Evolutionary conservation across 2,888 invertebrate genomes (phyloP), one percentile per base, ranked within the genome.

Genomic region (Nesidiocoris tenuis): DNA sequence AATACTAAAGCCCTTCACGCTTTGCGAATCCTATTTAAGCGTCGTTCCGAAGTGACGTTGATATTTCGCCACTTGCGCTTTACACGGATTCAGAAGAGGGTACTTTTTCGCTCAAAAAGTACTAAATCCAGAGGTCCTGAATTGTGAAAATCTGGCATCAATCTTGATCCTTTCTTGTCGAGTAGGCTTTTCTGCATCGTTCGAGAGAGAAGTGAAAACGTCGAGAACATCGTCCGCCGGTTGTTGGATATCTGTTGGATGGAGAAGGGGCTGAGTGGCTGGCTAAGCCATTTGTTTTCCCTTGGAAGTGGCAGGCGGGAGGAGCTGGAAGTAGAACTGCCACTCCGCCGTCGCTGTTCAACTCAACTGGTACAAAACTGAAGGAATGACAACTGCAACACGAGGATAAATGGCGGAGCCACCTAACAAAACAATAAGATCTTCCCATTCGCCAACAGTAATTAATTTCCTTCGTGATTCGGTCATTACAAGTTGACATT

Each of bases 401-500:
- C 67, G 21, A 67, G 67, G 67, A 67, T 67, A 71, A 61, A 71
- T 71, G 59, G 59, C 71, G 24, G 19, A 54, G 61, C 24, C 19
- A 71, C 59, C 25, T 71, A 61, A 18, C 56, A 67, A 71, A 71
- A 71, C 59, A 71, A 71, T 71, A 59, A 71, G 61, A 61, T 56
- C 59, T 59, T 59, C 59, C 7, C 17, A n/a, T 18, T 59, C 18
- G 23, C 59, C 59, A 25, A 25, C 17, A 22, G 61, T 71, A 61
- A 71, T 71, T 67, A 67, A 67, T 67, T 67, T 67, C 55, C 39
- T 39, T 56, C 67, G 67, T 54, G 67, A 67, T 67, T 55, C 56
- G 56, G 67, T 67, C 67, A 67, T 67, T 67, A 67, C 18, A 21
- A 19, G 67, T 16, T 67, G 67, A 67, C 67, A 56, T 56, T 22